Conservation (phyloP, 2,888 invertebrate genomes). For the Physocephala rufipes region DNA sequence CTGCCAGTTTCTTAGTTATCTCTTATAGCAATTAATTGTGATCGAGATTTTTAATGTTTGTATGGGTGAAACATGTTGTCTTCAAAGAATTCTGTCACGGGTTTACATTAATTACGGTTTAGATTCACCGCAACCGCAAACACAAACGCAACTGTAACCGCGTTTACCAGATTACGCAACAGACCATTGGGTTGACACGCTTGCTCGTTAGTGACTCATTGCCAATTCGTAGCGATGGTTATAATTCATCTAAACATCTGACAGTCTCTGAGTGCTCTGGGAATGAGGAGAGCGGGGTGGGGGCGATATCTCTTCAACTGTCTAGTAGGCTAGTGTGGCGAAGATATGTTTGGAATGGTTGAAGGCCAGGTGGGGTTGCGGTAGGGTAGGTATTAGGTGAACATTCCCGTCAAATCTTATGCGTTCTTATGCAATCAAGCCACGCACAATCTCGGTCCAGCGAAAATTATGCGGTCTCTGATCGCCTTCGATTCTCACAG, state of each 20-base stretch:
- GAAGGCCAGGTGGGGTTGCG: background rate
- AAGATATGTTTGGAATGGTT: background rate
- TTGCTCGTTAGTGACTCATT: constrained; percentile 34
- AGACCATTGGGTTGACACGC: background rate
- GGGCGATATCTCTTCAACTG: background rate
- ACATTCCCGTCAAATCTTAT: constrained; percentile 6
- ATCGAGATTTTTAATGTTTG: no score
- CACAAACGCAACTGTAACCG: background rate
- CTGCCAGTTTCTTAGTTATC: no score
- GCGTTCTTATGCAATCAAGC: constrained; percentile 27
- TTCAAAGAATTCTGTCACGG: no score
- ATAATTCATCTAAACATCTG: constrained; percentile 27
- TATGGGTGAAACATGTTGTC: no score
- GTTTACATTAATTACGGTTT: no score
- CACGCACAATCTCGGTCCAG: background rate
- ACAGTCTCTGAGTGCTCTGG: constrained; percentile 6
- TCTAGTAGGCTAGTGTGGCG: background rate
- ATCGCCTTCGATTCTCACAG: constrained; percentile 2
- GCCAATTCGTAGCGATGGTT: constrained; percentile 13
- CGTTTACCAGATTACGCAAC: constrained; percentile 31
- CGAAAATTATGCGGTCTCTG: constrained; percentile 7
- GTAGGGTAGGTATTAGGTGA: background rate
- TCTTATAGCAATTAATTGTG: no score
- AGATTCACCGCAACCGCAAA: background rate
- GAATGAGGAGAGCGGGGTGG: background rate